Evolutionary conservation across 2,888 invertebrate genomes (phyloP), one percentile per base, ranked within the genome.

Genomic region (Dasysyrphus tricinctus): DNA sequence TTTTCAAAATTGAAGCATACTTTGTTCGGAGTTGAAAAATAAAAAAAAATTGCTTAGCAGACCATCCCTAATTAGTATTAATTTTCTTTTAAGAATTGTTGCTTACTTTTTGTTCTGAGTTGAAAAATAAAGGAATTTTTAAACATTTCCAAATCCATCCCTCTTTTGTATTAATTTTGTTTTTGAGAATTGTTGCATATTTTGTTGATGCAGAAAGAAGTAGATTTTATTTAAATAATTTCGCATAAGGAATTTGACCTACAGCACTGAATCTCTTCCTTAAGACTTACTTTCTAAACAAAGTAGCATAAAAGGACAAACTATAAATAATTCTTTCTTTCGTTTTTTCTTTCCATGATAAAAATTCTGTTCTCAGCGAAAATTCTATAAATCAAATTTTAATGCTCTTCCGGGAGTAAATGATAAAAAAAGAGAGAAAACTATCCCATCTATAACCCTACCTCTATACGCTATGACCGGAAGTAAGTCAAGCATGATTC

Each of bases 311-410:
- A 61, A 39, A 59, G 3, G 14, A 29, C 39, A 24, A 61, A 12
- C 34, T 39, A 61, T 19, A 32, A 59, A 59, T 7, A 59, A 0
- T 34, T 14, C n/a, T 37, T 59, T 32, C 16, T 16, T 11, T 19
- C 3, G 12, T 42, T 42, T 9, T 14, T 39, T 57, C 9, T 57
- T 34, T 9, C 5, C 7, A 32, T 32, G 32, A 42, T n/a, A 61
- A 61, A 42, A 61, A 61, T 61, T 24, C 39, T 42, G 7, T 61
- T 42, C 39, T 39, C 61, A 24, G 24, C 19, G 12, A 61, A 42
- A 61, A 61, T 61, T 61, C 39, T 42, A 61, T 61, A 61, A 61
- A 61, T 61, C 42, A 59, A 39, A 9, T 59, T 61, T 61, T 39
- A 42, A 61, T 39, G 61, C 61, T 42, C 42, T 61, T 61, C 61